Evolutionary conservation across 2,888 invertebrate genomes (phyloP), one percentile per base, ranked within the genome.

Genomic region (Andrena praecox): DNA sequence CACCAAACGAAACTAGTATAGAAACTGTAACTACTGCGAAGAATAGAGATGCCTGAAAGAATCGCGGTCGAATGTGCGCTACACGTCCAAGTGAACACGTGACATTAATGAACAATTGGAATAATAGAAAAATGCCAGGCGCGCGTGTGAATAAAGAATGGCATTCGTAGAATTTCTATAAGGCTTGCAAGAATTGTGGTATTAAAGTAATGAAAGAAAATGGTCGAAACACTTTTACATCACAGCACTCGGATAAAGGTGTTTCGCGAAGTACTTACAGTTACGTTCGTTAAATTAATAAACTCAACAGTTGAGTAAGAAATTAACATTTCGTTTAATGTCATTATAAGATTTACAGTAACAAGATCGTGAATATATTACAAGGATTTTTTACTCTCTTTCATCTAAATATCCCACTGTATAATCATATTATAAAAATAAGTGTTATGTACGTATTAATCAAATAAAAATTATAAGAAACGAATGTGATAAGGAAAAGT

Each of bases 321-420:
- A 80, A 79, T 80, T 67, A 80, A 81, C 31, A 66, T 74, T 64
- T 80, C 33, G 59, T 81, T 82, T 82, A 80, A 82, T 82, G 54
- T 74, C 67, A 73, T 42, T 77, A 59, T 63, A 56, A 62, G 60
- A 82, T 75, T 82, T 82, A 82, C 80, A 81, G 33, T 73, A 80
- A 82, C 71, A 82, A 59, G 42, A 48, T 74, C 59, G 60, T 67
- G 67, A 82, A 75, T 80, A 82, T 80, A 67, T 75, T 82, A 80
- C 67, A 82, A 70, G 56, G 29, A 75, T 72, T 31, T 59, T 70
- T 80, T 71, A 52, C 31, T 72, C 16, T 63, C 67, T 67, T 73
- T 68, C 52, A 68, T 63, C 27, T 74, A 82, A 24, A 71, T 56
- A 70, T 60, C 66, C 56, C 63, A 79, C 56, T 29, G 16, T 66